Conservation (phyloP, 2,113 vertebrate genomes). For the Rhinopomastus cyanomelas region DNA sequence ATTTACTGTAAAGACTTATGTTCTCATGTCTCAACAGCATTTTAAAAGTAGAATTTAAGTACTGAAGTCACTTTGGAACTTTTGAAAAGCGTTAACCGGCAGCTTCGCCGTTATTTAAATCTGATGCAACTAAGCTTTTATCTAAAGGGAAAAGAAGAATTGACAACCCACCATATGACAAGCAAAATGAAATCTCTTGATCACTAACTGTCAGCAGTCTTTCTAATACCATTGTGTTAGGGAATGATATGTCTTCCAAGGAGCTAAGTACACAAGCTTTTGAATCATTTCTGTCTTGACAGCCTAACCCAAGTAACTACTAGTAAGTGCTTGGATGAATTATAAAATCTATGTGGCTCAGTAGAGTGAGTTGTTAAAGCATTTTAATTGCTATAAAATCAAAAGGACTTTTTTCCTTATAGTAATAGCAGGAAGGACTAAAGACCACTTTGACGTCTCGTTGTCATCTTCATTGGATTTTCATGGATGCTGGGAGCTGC, state of each 20-base stretch:
- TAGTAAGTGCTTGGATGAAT: conserved; percentile 59
- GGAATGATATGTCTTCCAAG: conserved; percentile 67
- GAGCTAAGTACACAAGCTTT: conserved; percentile 53
- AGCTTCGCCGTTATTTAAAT: conserved; percentile 67
- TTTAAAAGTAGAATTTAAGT: conserved; percentile 61
- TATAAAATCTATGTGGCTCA: conserved; percentile 52
- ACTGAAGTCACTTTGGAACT: conserved; percentile 42
- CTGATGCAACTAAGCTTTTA: conserved; percentile 65
- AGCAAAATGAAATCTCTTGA: conserved; percentile 71
- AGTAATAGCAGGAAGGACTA: neutral
- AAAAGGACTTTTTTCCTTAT: neutral
- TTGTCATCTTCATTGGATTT: neutral
- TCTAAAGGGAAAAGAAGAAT: conserved; percentile 61
- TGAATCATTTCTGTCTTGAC: conserved; percentile 65
- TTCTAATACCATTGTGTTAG: conserved; percentile 67
- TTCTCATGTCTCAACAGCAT: neutral
- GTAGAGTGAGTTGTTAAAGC: conserved; percentile 44
- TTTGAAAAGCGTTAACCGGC: conserved; percentile 59
- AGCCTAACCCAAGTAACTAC: conserved; percentile 62
- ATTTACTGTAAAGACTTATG: neutral
- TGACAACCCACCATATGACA: conserved; percentile 69
- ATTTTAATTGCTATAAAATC: conserved; percentile 52
- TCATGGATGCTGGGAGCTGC: fast-evolving
- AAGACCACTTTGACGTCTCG: neutral
- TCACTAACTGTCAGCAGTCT: conserved; percentile 67